Conservation (phyloP, 2,888 invertebrate genomes). For the Malacosoma neustria region DNA sequence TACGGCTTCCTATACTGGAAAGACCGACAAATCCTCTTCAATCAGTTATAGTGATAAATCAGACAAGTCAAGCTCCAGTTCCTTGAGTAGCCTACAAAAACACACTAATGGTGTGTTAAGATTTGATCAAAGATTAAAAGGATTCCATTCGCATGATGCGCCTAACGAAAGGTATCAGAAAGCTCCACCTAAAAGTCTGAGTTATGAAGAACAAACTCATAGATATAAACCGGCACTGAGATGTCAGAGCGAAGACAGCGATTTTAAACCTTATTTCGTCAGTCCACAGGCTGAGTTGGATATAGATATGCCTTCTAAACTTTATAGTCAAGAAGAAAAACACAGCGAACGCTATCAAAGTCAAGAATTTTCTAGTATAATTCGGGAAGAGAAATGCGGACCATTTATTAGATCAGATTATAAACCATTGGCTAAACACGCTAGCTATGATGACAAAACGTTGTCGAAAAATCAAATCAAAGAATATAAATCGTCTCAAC, state of each 20-base stretch:
- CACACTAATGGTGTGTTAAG: slow-evolving; percentile 52
- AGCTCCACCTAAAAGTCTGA: slow-evolving; percentile 62
- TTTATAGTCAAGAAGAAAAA: slow-evolving; percentile 78
- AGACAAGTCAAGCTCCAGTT: slow-evolving; percentile 69
- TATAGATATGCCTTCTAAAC: slow-evolving; percentile 70
- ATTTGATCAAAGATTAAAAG: slow-evolving; percentile 51
- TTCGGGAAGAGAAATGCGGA: slow-evolving; percentile 46
- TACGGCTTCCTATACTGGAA: slow-evolving; percentile 40
- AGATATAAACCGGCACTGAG: slow-evolving; percentile 69
- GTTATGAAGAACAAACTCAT: slow-evolving; percentile 60
- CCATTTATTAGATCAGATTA: slow-evolving; percentile 69
- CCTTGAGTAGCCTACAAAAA: slow-evolving; percentile 63
- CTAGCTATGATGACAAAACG: slow-evolving; percentile 79
- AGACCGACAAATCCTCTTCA: slow-evolving; percentile 64
- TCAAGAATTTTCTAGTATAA: slow-evolving; percentile 75
- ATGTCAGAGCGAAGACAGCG: slow-evolving; percentile 77
- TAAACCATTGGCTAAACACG: slow-evolving; percentile 77
- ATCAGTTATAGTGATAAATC: slow-evolving; percentile 69
- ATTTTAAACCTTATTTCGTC: slow-evolving; percentile 51
- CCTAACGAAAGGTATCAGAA: slow-evolving; percentile 52
- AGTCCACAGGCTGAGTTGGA: slow-evolving; percentile 70
- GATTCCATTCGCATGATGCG: slow-evolving; percentile 37
- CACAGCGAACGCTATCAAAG: slow-evolving; percentile 78
- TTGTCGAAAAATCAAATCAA: slow-evolving; percentile 78
- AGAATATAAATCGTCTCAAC: slow-evolving; percentile 75